Conservation (phyloP, 2,797 vertebrate genomes). For the Ctenopoma kingsleyae region DNA sequence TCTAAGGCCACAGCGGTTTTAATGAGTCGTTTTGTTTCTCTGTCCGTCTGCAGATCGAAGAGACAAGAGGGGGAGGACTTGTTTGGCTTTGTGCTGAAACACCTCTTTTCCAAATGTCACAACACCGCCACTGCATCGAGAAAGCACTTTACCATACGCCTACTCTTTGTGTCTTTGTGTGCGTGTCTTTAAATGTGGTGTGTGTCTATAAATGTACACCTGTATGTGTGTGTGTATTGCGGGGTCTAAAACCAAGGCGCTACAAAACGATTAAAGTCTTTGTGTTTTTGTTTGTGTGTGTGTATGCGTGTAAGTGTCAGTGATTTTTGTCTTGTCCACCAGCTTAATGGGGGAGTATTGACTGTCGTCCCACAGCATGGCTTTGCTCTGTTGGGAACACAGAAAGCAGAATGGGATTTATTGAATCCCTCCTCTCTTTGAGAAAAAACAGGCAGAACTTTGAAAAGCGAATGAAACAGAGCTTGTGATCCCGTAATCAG, state of each 20-base stretch:
- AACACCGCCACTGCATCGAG: slow-evolving; percentile 20
- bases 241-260: neutral
- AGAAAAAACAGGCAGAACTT: slow-evolving; percentile 11
- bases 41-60: slow-evolving; percentile 39
- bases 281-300: slow-evolving; percentile 17
- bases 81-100: slow-evolving; percentile 41
- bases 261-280: slow-evolving; percentile 10
- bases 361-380: slow-evolving; percentile 20
- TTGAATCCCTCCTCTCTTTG: slow-evolving; percentile 37
- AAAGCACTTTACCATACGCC: slow-evolving; percentile 11
- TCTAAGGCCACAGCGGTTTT: neutral
- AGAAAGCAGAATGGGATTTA: slow-evolving; percentile 31
- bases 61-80: slow-evolving; percentile 6
- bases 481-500: neutral
- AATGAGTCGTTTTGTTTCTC: slow-evolving; percentile 22
- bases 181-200: neutral
- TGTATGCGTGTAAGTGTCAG: slow-evolving; percentile 11
- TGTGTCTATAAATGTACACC: neutral
- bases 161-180: slow-evolving; percentile 38
- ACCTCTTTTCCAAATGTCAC: slow-evolving; percentile 60
- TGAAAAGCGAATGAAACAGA: slow-evolving; percentile 7
- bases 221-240: neutral
- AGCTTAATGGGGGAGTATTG: slow-evolving; percentile 50
- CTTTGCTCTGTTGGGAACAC: slow-evolving; percentile 6
- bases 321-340: slow-evolving; percentile 43